These are phyloP conservation scores for Cynopterus sphinx DNA, from an alignment of 2,797 vertebrate genomes.

Conservation along the genomic window DNA sequence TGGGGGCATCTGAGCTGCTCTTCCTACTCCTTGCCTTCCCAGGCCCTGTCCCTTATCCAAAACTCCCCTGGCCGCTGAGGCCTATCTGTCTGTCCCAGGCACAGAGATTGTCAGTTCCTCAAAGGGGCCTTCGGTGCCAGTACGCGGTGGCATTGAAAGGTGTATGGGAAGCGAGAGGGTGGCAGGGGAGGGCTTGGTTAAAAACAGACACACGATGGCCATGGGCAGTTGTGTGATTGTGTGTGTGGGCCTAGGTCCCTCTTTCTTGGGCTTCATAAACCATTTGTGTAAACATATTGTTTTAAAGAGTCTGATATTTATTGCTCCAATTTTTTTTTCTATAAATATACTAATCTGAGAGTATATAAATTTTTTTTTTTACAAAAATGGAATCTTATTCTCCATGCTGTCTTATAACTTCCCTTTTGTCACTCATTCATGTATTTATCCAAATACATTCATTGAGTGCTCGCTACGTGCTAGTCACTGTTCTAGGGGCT, in stretches of 20 bases:
- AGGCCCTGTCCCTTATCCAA: background rate
- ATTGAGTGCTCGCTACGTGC: background rate
- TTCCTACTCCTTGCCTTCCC: background rate
- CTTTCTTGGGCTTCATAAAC: background rate
- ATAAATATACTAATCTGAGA: background rate
- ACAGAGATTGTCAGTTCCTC: background rate
- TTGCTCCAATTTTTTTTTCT: background rate
- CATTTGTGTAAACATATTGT: background rate
- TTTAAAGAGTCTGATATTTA: background rate
- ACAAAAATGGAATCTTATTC: background rate
- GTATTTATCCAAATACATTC: background rate
- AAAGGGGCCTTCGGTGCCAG: background rate
- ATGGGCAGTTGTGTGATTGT: background rate
- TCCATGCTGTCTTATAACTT: background rate
- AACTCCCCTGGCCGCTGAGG: background rate
- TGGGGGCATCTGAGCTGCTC: background rate
- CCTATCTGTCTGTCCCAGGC: background rate
- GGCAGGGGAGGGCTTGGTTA: background rate
- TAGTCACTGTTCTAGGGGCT: background rate
- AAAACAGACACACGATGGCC: accelerated
- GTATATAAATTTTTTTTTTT: background rate
- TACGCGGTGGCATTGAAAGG: background rate
- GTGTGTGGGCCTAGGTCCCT: background rate
- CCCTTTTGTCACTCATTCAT: background rate
- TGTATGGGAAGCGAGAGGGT: background rate